Evolutionary conservation across 2,113 vertebrate genomes (phyloP).

Genomic region (Myrmecophaga tridactyla): DNA sequence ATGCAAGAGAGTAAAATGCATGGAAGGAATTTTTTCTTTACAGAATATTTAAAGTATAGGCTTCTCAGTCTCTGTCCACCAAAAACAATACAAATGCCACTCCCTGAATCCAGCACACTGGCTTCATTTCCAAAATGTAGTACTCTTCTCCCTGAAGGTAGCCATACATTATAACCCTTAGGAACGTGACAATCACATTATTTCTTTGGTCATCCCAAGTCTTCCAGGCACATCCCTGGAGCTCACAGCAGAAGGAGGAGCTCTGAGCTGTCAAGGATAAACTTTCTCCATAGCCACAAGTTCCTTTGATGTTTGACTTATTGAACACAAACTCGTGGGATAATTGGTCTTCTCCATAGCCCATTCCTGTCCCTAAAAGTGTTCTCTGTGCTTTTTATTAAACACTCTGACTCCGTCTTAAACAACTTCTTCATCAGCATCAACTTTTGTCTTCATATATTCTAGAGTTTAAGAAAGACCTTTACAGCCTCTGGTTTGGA

Average conservation of each 20-base stretch:
- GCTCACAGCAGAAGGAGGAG: conserved; percentile 51
- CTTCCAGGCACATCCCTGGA: conserved; percentile 45
- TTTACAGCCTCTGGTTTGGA: too few species aligned
- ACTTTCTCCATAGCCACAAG: conserved; percentile 98
- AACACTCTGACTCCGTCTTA: conserved; percentile 94
- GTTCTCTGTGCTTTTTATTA: conserved; percentile 94
- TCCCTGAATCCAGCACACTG: too few species aligned
- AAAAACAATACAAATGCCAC: background rate
- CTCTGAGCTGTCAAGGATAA: conserved; percentile 86
- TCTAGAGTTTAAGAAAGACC: conserved; percentile 78
- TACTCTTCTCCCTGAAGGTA: conserved; percentile 67
- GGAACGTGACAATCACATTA: conserved; percentile 63
- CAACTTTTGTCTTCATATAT: conserved; percentile 89
- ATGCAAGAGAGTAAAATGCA: background rate
- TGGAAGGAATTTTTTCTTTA: background rate
- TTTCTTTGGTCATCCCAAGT: conserved; percentile 52
- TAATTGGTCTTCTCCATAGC: conserved; percentile 93
- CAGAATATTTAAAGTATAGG: too few species aligned
- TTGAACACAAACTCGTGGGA: conserved; percentile 82
- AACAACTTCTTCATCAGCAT: conserved; percentile 92
- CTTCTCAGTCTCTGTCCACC: background rate
- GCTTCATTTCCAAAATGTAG: conserved; percentile 59
- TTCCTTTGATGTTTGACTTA: too few species aligned
- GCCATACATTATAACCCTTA: conserved; percentile 60
- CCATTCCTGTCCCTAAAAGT: conserved; percentile 95